Percentiles rank a stretch among this genome's conserved stretches.
Evolutionary conservation across 2,113 vertebrate genomes (phyloP).

Genomic region (Atherinomorus stipes): DNA sequence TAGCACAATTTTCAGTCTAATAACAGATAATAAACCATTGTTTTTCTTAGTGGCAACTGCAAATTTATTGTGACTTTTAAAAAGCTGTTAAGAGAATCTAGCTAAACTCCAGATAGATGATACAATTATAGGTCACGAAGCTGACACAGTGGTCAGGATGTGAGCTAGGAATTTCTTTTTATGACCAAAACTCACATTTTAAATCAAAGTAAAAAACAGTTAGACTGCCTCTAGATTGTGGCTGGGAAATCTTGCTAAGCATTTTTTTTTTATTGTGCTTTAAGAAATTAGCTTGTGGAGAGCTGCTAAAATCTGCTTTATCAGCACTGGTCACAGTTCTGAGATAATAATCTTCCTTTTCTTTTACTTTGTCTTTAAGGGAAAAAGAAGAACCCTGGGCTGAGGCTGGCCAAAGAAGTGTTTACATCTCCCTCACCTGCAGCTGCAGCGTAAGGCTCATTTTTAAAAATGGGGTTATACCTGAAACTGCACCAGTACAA

Average conservation of each 20-base stretch:
- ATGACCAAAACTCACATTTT: too few relatives aligned
- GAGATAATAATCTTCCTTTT: background rate
- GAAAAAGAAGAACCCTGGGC: constrained; percentile 91
- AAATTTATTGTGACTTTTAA: constrained; percentile 34
- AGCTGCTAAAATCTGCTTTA: constrained; percentile 1
- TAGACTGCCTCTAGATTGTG: background rate
- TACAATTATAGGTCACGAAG: background rate
- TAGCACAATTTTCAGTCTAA: constrained; percentile 58
- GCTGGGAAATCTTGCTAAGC: background rate
- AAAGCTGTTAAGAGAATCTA: constrained; percentile 5
- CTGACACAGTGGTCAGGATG: background rate
- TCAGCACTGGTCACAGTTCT: background rate
- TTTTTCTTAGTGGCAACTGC: constrained; percentile 16
- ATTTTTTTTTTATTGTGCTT: too few relatives aligned
- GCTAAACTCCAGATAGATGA: background rate
- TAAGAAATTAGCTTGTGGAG: constrained; percentile 3
- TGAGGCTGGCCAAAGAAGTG: constrained; percentile 93
- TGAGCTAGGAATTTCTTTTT: background rate
- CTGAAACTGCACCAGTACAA: background rate
- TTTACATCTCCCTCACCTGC: constrained; percentile 90
- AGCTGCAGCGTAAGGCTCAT: constrained; percentile 88
- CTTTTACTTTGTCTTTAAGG: constrained; percentile 41
- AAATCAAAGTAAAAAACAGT: too few relatives aligned
- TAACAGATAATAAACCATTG: constrained; percentile 44
- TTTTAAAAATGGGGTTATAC: background rate